Evolutionary conservation across 2,797 vertebrate genomes (phyloP).

Genomic region (Semotilus atromaculatus): DNA sequence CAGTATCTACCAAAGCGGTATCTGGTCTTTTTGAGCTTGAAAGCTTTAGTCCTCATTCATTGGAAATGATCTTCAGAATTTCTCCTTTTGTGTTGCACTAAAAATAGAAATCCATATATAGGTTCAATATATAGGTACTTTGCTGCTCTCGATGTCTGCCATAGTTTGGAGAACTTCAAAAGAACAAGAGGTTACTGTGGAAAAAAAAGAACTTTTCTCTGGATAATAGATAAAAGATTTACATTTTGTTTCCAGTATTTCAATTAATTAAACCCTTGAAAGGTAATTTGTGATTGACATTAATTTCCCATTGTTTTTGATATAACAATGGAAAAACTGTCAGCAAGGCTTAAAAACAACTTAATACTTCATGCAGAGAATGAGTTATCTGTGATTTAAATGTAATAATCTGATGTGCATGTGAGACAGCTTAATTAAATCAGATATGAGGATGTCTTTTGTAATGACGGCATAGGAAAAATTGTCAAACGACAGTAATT

Average conservation of each 20-base stretch:
- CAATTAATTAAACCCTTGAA: constrained; percentile 56
- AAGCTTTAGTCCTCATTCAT: not conserved
- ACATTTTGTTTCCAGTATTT: constrained; percentile 47
- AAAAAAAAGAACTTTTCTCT: constrained; percentile 30
- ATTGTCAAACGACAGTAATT: constrained; percentile 77
- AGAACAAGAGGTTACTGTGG: constrained; percentile 44
- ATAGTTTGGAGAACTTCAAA: constrained; percentile 56
- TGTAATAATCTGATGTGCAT: constrained; percentile 68
- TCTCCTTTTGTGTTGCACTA: not conserved
- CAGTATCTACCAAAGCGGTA: constrained; percentile 18
- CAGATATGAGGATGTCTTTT: constrained; percentile 71
- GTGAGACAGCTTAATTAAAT: constrained; percentile 75
- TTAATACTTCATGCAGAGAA: constrained; percentile 72
- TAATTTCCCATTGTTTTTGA: constrained; percentile 57
- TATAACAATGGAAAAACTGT: constrained; percentile 31
- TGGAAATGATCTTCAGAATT: not conserved
- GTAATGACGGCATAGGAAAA: constrained; percentile 73
- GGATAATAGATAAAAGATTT: constrained; percentile 52
- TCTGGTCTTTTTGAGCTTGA: not conserved
- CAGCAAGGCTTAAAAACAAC: constrained; percentile 53
- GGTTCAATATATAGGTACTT: not conserved
- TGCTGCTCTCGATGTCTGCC: constrained; percentile 22
- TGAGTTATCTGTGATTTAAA: constrained; percentile 79
- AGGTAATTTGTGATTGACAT: constrained; percentile 49
- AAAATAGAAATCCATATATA: not conserved